Evolutionary conservation across 1,140 invertebrate species (phyloP), one percentile per base, ranked within the genome.

Genomic region (Microplitis mediator): DNA sequence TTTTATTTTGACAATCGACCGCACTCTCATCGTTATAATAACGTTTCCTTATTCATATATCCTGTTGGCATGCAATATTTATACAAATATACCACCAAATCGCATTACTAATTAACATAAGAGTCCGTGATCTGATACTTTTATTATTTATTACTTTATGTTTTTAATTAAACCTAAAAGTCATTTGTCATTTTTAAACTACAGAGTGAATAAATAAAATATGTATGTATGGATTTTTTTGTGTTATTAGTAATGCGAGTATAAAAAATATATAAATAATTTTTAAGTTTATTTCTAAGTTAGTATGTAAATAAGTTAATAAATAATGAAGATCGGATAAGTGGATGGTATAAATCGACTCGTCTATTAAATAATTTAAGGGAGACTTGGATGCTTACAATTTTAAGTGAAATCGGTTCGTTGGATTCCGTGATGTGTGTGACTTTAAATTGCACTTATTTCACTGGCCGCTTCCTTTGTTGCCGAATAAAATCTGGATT

Each of bases 1-100:
- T 68, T 69, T 76, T 71, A 62, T 60, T 56, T 75, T 73, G 45
- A 39, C 56, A 65, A 50, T 56, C 70, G 60, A 54, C n/a, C 51
- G 39, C 50, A 56, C 39, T 68, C 69, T 71, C 39, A 45, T 45
- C 39, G 39, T 45, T 45, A 45, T 54, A 34, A 60, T 65, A 35
- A 70, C 34, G 56, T 16, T 35, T 50, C 16, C 32, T 39, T 23
- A n/a, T 51, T 52, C 50, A 14, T 51, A 63, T 56, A 62, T 71
- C 61, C 69, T 52, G 45, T 45, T 64, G 45, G n/a, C 13, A 31
- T 45, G 39, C 39, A 5, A 45, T 45, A 45, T 45, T 45, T 8
- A 5, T 45, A 45, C 8, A 45, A 3, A 45, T 45, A 45, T 45
- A 45, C 11, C 11, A 45, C 39, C 11, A 11, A 45, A 9, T 45